Conservation (phyloP, 2,797 vertebrate genomes). For the Sebastes iracundus region DNA sequence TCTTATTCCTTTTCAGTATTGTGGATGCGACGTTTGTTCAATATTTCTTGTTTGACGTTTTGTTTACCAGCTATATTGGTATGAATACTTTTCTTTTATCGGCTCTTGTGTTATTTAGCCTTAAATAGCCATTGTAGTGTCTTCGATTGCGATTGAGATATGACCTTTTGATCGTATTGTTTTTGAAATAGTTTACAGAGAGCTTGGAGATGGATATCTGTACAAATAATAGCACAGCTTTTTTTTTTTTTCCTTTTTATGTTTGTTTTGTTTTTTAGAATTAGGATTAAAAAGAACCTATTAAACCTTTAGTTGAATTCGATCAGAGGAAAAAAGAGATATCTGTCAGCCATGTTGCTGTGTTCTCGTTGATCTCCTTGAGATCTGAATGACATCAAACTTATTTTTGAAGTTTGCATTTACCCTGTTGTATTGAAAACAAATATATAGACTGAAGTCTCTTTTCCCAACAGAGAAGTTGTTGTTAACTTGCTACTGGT, state of each 20-base stretch:
- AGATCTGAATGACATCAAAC: slow-evolving; percentile 92
- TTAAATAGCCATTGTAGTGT: slow-evolving; percentile 75
- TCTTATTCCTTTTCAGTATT: slow-evolving; percentile 78
- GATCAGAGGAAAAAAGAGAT: slow-evolving; percentile 64
- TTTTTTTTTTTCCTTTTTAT: not conserved
- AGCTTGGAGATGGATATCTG: slow-evolving; percentile 75
- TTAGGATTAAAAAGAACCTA: slow-evolving; percentile 31
- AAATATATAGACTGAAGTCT: slow-evolving; percentile 38
- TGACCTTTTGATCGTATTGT: slow-evolving; percentile 45
- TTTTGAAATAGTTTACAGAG: slow-evolving; percentile 75
- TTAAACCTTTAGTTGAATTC: slow-evolving; percentile 55
- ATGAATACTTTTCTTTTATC: slow-evolving; percentile 63
- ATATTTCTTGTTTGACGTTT: slow-evolving; percentile 54
- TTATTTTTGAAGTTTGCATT: slow-evolving; percentile 93
- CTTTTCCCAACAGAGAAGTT: slow-evolving; percentile 54
- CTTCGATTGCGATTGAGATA: slow-evolving; percentile 51
- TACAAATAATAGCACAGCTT: slow-evolving; percentile 50
- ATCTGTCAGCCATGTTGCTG: slow-evolving; percentile 75
- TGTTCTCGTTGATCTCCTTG: slow-evolving; percentile 89
- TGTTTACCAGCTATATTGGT: slow-evolving; percentile 74
- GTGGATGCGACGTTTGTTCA: slow-evolving; percentile 58
- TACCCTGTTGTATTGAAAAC: slow-evolving; percentile 72
- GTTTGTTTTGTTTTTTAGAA: slow-evolving; percentile 21
- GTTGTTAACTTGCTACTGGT: slow-evolving; percentile 60
- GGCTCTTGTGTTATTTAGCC: slow-evolving; percentile 74